Conservation (phyloP, 2,888 invertebrate genomes). For the Torymus texanus region DNA sequence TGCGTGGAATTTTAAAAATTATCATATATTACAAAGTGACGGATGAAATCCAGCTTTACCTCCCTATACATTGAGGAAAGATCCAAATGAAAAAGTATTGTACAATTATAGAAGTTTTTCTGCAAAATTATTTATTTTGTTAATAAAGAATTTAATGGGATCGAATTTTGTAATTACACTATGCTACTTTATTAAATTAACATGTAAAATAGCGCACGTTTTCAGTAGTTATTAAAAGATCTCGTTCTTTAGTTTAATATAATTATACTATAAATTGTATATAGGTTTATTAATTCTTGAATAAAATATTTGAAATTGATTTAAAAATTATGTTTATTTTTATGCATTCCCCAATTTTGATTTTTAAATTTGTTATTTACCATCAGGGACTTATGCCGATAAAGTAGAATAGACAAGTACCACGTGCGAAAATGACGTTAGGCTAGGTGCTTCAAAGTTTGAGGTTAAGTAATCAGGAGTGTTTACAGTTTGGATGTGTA, state of each 20-base stretch:
- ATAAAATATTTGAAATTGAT: constrained; percentile 51
- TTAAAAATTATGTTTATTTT: background rate
- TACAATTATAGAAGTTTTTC: constrained; percentile 1
- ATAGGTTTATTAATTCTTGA: constrained; percentile 50
- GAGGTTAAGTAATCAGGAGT: constrained; percentile 18
- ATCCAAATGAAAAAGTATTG: background rate
- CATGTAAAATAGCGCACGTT: constrained; percentile 33
- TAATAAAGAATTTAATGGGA: constrained; percentile 11
- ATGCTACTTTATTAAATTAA: constrained; percentile 32
- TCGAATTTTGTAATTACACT: constrained; percentile 24
- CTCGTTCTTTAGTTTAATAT: constrained; percentile 48
- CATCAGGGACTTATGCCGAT: background rate
- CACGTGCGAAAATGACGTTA: background rate
- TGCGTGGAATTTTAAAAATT: background rate
- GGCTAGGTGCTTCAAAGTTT: background rate
- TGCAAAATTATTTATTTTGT: constrained; percentile 23
- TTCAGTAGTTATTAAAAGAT: constrained; percentile 50
- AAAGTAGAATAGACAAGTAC: constrained; percentile 13
- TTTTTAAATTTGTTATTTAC: background rate
- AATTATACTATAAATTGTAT: constrained; percentile 45
- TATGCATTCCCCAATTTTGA: background rate
- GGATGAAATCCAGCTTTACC: too few relatives aligned
- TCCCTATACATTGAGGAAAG: background rate
- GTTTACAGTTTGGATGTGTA: constrained; percentile 24
- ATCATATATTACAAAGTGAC: background rate